Evolutionary conservation across 1,140 invertebrate genomes (phyloP).

Genomic region (Muscidifurax raptorellus): DNA sequence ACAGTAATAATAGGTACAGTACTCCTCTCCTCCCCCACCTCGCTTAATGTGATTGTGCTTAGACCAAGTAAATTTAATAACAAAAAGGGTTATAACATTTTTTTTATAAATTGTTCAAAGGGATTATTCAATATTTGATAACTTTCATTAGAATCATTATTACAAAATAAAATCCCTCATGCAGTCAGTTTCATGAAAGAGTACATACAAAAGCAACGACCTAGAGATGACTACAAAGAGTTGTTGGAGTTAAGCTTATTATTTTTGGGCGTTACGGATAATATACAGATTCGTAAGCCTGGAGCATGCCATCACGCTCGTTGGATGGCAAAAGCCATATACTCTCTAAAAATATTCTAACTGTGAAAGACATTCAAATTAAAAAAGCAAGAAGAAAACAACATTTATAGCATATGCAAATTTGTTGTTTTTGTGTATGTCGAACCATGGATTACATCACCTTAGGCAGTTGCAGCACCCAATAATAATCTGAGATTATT

Average conservation of each 20-base stretch:
- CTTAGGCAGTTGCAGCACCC: constrained; percentile 52
- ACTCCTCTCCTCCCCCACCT: too few species aligned
- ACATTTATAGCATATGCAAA: constrained; percentile 55
- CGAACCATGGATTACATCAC: constrained; percentile 57
- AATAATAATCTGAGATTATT: constrained; percentile 55
- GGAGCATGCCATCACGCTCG: constrained; percentile 56
- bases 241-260: constrained; percentile 50
- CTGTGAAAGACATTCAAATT: constrained; percentile 53
- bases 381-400: constrained; percentile 54
- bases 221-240: constrained; percentile 54
- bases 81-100: too few species aligned
- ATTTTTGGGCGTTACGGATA: constrained; percentile 50
- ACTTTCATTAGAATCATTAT: constrained; percentile 1
- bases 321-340: constrained; percentile 58
- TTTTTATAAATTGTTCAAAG: too few species aligned
- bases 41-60: too few species aligned
- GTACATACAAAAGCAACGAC: constrained; percentile 34
- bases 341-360: constrained; percentile 57
- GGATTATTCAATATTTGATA: too few species aligned
- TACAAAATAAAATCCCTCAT: constrained; percentile 24
- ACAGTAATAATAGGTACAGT: too few species aligned
- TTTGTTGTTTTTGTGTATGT: constrained; percentile 60
- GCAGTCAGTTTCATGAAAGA: constrained; percentile 5
- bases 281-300: constrained; percentile 50
- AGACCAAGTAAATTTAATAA: too few species aligned